Conservation (phyloP, 2,113 vertebrate species). For the Ornithorhynchus anatinus region DNA sequence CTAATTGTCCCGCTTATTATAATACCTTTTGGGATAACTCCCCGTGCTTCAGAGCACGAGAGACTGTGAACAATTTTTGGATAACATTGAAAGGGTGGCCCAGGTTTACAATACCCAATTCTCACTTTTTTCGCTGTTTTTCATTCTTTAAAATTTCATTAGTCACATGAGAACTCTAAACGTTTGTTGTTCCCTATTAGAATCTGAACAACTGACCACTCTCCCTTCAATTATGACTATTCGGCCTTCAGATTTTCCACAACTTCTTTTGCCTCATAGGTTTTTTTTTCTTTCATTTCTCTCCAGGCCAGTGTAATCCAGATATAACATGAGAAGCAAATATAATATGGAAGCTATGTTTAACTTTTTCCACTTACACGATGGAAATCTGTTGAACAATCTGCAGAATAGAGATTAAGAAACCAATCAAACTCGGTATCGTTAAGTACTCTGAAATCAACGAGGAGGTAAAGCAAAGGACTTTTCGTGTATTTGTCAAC, state of each 20-base stretch:
- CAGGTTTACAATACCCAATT: slow-evolving; percentile 39
- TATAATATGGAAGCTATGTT: slow-evolving; percentile 13
- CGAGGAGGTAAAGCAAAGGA: slow-evolving; percentile 46
- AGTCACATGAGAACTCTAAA: slow-evolving; percentile 76
- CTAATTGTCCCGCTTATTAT: slow-evolving; percentile 32
- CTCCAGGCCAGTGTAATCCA: slow-evolving; percentile 46
- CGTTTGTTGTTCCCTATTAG: slow-evolving; percentile 76
- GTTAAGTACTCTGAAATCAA: slow-evolving; percentile 40
- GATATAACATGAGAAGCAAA: slow-evolving; percentile 49
- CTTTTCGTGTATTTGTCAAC: slow-evolving; percentile 18
- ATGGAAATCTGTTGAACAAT: slow-evolving; percentile 26
- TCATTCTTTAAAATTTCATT: slow-evolving; percentile 65
- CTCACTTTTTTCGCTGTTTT: slow-evolving; percentile 62
- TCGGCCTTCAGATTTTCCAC: slow-evolving; percentile 66
- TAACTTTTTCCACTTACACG: slow-evolving; percentile 18
- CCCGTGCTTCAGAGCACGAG: slow-evolving; percentile 6
- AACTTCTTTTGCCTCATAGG: slow-evolving; percentile 56
- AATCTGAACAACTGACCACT: slow-evolving; percentile 65
- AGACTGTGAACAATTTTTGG: slow-evolving; percentile 52
- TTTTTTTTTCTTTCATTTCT: slow-evolving; percentile 52
- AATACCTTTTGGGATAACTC: slow-evolving; percentile 13
- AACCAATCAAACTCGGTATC: slow-evolving; percentile 32
- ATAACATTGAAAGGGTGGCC: slow-evolving; percentile 44
- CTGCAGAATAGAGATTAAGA: slow-evolving; percentile 23
- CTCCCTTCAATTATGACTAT: slow-evolving; percentile 79